Percentiles rank a stretch among this genome's conserved stretches.
phyloP scores from a whole-genome alignment of 1,140 invertebrate species.

The Cydia splendana region DNA sequence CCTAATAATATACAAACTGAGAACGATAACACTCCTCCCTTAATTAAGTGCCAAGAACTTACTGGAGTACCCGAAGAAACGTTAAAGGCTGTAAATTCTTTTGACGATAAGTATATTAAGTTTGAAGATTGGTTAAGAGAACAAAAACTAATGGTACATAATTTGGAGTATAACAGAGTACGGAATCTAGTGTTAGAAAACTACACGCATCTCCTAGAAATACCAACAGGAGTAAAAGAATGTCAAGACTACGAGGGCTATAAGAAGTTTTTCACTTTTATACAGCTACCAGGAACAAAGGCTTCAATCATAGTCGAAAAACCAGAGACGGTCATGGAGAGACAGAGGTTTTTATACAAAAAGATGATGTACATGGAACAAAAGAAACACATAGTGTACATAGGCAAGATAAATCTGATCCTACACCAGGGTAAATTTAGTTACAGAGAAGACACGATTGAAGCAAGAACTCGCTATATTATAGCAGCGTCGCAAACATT shows the following conservation, averaged over 20 bases:
- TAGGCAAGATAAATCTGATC: background rate
- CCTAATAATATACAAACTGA: background rate
- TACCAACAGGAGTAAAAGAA: background rate
- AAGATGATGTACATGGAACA: constrained; percentile 3
- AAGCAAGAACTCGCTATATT: background rate
- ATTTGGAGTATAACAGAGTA: background rate
- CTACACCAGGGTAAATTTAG: background rate
- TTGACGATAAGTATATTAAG: background rate
- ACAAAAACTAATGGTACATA: background rate
- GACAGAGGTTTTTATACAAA: background rate
- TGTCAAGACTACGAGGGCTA: background rate
- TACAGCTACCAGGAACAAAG: background rate
- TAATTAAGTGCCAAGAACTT: background rate
- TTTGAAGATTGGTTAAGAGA: background rate
- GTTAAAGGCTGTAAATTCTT: background rate
- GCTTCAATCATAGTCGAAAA: constrained; percentile 3
- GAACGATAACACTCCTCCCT: background rate
- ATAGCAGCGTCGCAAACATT: background rate
- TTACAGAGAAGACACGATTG: background rate
- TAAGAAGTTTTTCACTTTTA: background rate
- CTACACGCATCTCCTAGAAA: background rate
- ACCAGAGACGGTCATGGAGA: background rate
- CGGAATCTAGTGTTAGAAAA: background rate
- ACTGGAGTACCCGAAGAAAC: background rate
- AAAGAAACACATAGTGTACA: background rate